Percentiles rank a stretch among this genome's conserved stretches.
phyloP scores from a whole-genome alignment of 2,797 vertebrate genomes.

The Karalla daura region DNA sequence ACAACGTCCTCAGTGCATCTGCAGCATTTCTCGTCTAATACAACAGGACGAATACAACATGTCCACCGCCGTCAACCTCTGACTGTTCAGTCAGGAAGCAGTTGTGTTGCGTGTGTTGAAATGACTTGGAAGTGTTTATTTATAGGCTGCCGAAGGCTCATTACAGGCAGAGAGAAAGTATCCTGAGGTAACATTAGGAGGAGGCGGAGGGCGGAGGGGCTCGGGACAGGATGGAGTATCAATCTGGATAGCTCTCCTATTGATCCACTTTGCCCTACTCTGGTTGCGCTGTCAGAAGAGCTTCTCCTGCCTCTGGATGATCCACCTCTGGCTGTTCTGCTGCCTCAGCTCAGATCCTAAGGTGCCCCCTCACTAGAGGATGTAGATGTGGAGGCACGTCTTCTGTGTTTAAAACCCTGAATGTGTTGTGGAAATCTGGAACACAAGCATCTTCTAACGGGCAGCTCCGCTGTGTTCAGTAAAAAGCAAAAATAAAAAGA shows the following conservation, averaged over 20 bases:
- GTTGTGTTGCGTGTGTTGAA: constrained; percentile 38
- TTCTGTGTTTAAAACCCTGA: constrained; percentile 4
- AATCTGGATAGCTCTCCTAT: constrained; percentile 75
- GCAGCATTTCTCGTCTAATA: constrained; percentile 24
- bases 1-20: constrained; percentile 41
- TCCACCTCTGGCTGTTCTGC: constrained; percentile 58
- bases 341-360: constrained; percentile 53
- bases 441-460: background rate
- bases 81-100: constrained; percentile 31
- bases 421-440: background rate
- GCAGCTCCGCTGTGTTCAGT: constrained; percentile 17
- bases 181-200: constrained; percentile 69
- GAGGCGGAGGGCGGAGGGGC: constrained; percentile 66
- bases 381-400: background rate
- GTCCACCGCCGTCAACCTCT: constrained; percentile 31
- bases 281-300: constrained; percentile 71
- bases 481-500: constrained; percentile 20
- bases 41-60: constrained; percentile 29
- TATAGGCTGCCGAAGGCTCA: constrained; percentile 54
- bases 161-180: constrained; percentile 54
- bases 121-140: constrained; percentile 59
- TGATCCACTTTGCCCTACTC: constrained; percentile 76
- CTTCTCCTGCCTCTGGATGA: constrained; percentile 56
- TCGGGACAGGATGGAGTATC: constrained; percentile 74
- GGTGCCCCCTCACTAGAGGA: constrained; percentile 4